Percentiles rank a stretch among this genome's conserved stretches.
These are phyloP conservation scores for Agrenia bidenticulata DNA, from an alignment of 2,888 invertebrate species.

Conservation along the genomic window DNA sequence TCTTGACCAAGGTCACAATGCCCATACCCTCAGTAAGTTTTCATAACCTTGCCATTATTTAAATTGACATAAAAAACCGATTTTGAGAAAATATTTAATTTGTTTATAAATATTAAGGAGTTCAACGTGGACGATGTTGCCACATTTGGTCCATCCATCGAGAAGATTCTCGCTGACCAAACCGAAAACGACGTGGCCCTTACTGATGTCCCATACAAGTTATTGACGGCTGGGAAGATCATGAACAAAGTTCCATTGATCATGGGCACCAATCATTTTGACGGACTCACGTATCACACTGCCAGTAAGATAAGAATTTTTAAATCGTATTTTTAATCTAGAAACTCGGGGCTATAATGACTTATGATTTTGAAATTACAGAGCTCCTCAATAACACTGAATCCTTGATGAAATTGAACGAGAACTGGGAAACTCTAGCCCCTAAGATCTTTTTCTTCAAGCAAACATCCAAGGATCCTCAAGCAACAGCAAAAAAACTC, in stretches of 20 bases:
- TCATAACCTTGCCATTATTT: neutral
- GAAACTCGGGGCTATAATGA: neutral
- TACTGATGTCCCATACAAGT: constrained; percentile 34
- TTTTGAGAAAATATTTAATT: constrained; percentile 1
- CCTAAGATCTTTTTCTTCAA: constrained; percentile 31
- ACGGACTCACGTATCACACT: constrained; percentile 20
- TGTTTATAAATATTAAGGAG: constrained; percentile 7
- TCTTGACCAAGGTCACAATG: constrained; percentile 29
- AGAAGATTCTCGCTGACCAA: constrained; percentile 29
- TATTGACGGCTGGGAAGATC: constrained; percentile 36
- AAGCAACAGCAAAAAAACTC: constrained; percentile 27
- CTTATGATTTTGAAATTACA: neutral
- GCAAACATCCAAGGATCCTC: constrained; percentile 27
- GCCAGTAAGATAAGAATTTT: neutral
- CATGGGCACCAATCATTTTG: constrained; percentile 27
- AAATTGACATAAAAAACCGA: neutral
- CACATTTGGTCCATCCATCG: constrained; percentile 39
- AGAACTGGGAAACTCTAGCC: constrained; percentile 29
- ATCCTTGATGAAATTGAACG: constrained; percentile 30
- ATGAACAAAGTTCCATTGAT: constrained; percentile 41
- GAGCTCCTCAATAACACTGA: constrained; percentile 24
- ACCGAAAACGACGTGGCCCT: constrained; percentile 33
- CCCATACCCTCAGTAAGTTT: constrained; percentile 9
- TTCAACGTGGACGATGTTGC: constrained; percentile 21
- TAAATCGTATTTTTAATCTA: neutral